These are phyloP conservation scores for Odocoileus virginianus DNA, from an alignment of 2,113 vertebrate species.

Conservation along the genomic window DNA sequence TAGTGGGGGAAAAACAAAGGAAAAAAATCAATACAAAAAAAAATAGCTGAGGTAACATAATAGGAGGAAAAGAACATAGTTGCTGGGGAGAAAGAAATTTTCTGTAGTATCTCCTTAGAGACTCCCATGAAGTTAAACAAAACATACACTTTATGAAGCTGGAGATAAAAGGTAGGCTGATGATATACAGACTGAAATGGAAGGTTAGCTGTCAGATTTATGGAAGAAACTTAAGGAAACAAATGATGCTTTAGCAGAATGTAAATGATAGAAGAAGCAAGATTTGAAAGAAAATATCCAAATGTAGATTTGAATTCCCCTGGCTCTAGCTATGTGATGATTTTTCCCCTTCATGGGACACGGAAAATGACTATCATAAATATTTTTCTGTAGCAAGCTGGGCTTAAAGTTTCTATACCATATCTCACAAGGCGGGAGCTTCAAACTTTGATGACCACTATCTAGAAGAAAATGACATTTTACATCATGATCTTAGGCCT, in stretches of 20 bases:
- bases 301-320: background rate
- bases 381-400: background rate
- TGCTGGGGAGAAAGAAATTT: background rate
- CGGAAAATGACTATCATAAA: background rate
- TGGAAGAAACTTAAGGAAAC: background rate
- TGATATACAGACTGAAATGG: background rate
- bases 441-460: background rate
- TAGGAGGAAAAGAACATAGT: background rate
- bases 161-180: slow-evolving; percentile 1
- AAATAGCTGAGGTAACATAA: background rate
- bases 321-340: background rate
- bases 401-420: background rate
- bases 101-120: background rate
- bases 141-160: background rate
- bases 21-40: background rate
- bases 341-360: background rate
- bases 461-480: background rate
- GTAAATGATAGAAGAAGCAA: background rate
- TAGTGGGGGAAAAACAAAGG: background rate
- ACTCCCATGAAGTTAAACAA: background rate
- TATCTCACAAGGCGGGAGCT: background rate
- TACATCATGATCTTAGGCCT: background rate
- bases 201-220: background rate
- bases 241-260: background rate
- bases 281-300: background rate